Percentiles rank a stretch among this genome's conserved stretches.
phyloP scores from a whole-genome alignment of 2,797 vertebrate genomes.

The Calcarius lapponicus region DNA sequence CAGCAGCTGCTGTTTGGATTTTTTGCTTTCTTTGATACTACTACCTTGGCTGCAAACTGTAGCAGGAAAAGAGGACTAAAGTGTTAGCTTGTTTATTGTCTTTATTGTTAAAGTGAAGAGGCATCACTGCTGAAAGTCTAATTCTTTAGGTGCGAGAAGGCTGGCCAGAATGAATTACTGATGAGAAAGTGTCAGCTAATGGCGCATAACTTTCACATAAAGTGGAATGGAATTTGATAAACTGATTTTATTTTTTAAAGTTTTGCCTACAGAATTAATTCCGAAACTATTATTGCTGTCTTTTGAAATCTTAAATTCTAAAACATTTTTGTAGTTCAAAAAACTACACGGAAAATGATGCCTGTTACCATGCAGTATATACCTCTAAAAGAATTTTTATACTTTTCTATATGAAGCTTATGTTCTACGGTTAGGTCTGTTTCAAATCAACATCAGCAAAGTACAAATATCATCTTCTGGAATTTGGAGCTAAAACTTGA shows the following conservation, averaged over 20 bases:
- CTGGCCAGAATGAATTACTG: neutral
- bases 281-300: neutral
- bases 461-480: neutral
- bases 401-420: neutral
- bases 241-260: neutral
- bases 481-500: neutral
- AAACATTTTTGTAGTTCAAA: neutral
- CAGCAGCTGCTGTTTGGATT: neutral
- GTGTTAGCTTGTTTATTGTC: neutral
- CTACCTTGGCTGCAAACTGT: neutral
- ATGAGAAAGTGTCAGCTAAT: neutral
- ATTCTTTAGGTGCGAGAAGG: neutral
- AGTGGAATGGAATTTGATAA: neutral
- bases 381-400: neutral
- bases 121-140: neutral
- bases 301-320: neutral
- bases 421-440: neutral
- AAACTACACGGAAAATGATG: neutral
- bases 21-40: neutral
- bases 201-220: neutral
- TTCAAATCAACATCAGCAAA: neutral
- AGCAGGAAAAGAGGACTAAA: neutral
- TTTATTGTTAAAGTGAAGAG: neutral
- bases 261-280: neutral
- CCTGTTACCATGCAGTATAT: neutral